Conservation (phyloP, 2,797 vertebrate genomes). For the Valencia hispanica region DNA sequence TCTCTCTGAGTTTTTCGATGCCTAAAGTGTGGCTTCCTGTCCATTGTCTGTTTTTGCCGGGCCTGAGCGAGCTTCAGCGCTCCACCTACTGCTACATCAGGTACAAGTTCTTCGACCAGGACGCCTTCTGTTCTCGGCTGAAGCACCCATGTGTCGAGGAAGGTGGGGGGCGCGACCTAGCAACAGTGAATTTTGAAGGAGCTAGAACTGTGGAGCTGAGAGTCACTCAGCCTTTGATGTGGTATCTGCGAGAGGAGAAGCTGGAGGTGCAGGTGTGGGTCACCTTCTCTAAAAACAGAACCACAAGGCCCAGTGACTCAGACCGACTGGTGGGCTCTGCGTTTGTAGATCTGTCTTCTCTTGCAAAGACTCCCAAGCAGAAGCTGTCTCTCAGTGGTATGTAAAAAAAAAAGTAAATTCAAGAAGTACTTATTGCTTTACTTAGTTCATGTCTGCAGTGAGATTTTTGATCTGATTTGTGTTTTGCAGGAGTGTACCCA, state of each 20-base stretch:
- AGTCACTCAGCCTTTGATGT: constrained; percentile 83
- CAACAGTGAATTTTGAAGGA: constrained; percentile 84
- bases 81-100: constrained; percentile 91
- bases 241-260: constrained; percentile 92
- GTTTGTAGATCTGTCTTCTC: constrained; percentile 85
- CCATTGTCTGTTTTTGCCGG: constrained; percentile 84
- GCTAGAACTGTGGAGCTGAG: constrained; percentile 78
- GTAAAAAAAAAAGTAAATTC: neutral
- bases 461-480: constrained; percentile 1
- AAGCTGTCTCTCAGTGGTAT: constrained; percentile 83
- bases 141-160: constrained; percentile 80
- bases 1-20: constrained; percentile 81
- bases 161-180: constrained; percentile 46
- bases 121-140: constrained; percentile 86
- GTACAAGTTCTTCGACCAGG: constrained; percentile 88
- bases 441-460: neutral
- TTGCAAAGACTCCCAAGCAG: constrained; percentile 74
- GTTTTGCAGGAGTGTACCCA: constrained; percentile 88
- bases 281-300: constrained; percentile 83
- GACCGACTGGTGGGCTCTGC: constrained; percentile 93
- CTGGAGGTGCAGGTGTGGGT: constrained; percentile 95
- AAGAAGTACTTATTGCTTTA: neutral
- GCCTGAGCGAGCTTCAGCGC: constrained; percentile 78
- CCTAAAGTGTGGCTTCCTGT: constrained; percentile 89
- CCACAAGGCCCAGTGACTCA: constrained; percentile 84